These are phyloP conservation scores for Solenodon paradoxus DNA, from an alignment of 2,113 vertebrate genomes.

Conservation along the genomic window DNA sequence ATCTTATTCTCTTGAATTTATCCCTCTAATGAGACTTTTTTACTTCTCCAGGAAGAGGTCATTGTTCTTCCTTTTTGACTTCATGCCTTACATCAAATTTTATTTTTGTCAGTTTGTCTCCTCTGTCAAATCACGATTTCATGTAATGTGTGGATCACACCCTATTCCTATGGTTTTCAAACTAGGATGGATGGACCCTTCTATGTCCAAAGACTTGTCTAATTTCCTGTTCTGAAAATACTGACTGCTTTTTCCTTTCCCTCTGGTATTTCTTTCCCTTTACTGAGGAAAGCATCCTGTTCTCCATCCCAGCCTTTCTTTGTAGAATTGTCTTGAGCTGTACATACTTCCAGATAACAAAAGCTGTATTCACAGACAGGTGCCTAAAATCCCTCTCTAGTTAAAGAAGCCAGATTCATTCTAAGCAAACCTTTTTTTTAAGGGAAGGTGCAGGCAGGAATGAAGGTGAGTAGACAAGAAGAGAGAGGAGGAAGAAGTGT, in stretches of 20 bases:
- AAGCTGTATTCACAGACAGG: background rate
- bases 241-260: background rate
- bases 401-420: background rate
- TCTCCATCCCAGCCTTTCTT: background rate
- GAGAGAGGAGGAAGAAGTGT: too few species aligned
- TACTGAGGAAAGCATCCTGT: background rate
- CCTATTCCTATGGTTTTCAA: background rate
- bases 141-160: background rate
- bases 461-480: too few species aligned
- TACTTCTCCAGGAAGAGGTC: background rate
- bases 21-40: background rate
- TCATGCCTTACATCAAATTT: background rate
- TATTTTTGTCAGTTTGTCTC: background rate
- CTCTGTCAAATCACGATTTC: background rate
- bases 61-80: background rate
- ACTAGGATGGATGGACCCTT: background rate
- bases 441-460: too few species aligned
- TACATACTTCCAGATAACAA: background rate
- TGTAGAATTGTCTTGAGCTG: background rate
- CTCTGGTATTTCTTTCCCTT: background rate
- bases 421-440: too few species aligned
- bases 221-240: background rate
- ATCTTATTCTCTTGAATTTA: background rate
- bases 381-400: background rate
- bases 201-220: background rate